Evolutionary conservation across 2,888 invertebrate species (phyloP).

Genomic region (Drosophila crucigera): DNA sequence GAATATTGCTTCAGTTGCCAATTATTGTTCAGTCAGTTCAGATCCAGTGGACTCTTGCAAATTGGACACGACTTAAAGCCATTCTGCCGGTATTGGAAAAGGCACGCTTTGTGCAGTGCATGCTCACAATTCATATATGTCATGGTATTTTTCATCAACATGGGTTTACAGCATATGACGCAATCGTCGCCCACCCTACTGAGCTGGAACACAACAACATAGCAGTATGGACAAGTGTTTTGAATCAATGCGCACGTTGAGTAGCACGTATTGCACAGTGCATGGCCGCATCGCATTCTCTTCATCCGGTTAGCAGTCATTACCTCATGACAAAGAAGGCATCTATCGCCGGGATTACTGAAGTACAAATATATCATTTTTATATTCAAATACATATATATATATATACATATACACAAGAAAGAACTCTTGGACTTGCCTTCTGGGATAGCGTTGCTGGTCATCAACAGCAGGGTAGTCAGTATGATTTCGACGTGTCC

Average conservation of each 20-base stretch:
- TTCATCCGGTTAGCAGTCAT: constrained; percentile 32
- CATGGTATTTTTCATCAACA: constrained; percentile 26
- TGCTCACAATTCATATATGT: constrained; percentile 57
- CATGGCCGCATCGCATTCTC: constrained; percentile 54
- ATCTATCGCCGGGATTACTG: constrained; percentile 53
- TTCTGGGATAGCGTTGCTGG: neutral
- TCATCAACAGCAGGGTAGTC: neutral
- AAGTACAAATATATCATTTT: neutral
- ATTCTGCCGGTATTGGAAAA: neutral
- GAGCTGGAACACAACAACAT: constrained; percentile 1
- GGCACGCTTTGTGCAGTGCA: constrained; percentile 53
- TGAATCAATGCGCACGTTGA: neutral
- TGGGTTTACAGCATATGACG: constrained; percentile 51
- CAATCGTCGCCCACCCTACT: constrained; percentile 52
- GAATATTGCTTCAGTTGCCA: constrained; percentile 28
- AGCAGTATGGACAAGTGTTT: constrained; percentile 42
- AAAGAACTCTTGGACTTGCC: constrained; percentile 6
- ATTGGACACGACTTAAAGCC: constrained; percentile 31
- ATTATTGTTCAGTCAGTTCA: neutral
- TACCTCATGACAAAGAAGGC: constrained; percentile 22
- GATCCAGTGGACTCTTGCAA: constrained; percentile 28
- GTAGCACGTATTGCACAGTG: constrained; percentile 46
- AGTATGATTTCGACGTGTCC: neutral
- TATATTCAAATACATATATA: neutral
- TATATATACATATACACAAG: neutral